These are phyloP conservation scores for Leptoteleia sp. DNA, from an alignment of 1,140 invertebrate genomes.

Conservation along the genomic window DNA sequence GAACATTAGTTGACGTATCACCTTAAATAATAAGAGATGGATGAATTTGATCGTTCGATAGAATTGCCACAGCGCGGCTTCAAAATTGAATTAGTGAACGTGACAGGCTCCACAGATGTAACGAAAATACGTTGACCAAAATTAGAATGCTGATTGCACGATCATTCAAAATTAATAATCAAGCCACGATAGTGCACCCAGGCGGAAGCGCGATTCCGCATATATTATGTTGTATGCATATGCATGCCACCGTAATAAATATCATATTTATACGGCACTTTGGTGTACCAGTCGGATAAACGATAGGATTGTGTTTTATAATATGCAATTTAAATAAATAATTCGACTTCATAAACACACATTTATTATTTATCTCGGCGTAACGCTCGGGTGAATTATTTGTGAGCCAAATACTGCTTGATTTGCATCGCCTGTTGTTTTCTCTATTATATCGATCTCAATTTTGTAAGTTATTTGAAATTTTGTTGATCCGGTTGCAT, in stretches of 20 bases:
- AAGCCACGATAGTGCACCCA: conserved; percentile 58
- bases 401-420: not conserved
- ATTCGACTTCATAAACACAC: not conserved
- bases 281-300: not conserved
- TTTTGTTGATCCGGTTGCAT: conserved; percentile 26
- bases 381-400: not conserved
- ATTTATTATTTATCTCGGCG: conserved; percentile 1
- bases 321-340: conserved; percentile 24
- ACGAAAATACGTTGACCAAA: conserved; percentile 64
- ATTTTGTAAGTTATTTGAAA: conserved; percentile 27
- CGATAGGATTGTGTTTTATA: conserved; percentile 5
- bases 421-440: conserved; percentile 10
- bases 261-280: conserved; percentile 45
- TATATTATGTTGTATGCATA: conserved; percentile 62
- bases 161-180: conserved; percentile 68
- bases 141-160: conserved; percentile 68
- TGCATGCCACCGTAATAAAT: conserved; percentile 55
- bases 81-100: conserved; percentile 61
- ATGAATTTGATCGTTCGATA: conserved; percentile 40
- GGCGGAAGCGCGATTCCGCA: conserved; percentile 49
- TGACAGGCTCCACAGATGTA: conserved; percentile 60
- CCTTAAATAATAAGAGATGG: conserved; percentile 21
- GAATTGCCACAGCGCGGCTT: conserved; percentile 20
- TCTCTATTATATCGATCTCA: conserved; percentile 19
- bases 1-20: conserved; percentile 8